Evolutionary conservation across 2,113 vertebrate genomes (phyloP).

Genomic region (Tinamus guttatus): DNA sequence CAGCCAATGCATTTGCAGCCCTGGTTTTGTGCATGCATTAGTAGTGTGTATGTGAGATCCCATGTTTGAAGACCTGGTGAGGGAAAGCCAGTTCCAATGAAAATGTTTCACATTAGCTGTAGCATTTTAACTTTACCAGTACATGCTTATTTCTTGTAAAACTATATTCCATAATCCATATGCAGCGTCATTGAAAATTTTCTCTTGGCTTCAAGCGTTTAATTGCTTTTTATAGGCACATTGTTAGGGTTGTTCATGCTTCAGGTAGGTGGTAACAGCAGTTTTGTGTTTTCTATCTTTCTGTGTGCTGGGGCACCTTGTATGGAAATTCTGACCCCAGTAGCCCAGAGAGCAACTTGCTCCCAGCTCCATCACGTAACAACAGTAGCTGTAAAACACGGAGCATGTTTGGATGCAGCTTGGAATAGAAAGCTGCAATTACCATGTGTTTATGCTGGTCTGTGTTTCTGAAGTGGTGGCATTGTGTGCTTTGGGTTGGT

Average conservation of each 20-base stretch:
- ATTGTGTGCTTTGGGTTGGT: background rate
- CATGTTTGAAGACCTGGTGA: background rate
- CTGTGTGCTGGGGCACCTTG: background rate
- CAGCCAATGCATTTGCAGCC: slow-evolving; percentile 31
- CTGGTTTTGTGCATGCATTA: slow-evolving; percentile 55
- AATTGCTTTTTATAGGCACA: background rate
- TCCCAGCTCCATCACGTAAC: background rate
- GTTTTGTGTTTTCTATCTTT: background rate
- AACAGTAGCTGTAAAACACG: background rate
- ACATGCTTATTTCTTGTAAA: background rate
- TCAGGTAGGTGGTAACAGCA: background rate
- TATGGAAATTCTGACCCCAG: background rate
- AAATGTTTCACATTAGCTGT: background rate
- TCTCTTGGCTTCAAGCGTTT: background rate
- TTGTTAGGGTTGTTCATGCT: background rate
- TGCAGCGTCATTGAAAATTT: background rate
- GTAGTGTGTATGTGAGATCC: background rate
- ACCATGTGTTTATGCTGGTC: background rate
- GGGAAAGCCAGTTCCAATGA: background rate
- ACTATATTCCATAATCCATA: background rate
- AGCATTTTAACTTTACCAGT: background rate
- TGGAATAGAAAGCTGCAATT: background rate
- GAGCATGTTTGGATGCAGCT: background rate
- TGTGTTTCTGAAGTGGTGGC: background rate
- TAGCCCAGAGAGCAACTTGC: background rate